A percentile compares a stretch with the other conserved stretches of the same genome.
Evolutionary conservation across 1,140 invertebrate genomes (phyloP).

Genomic region (Plectus sambesii): DNA sequence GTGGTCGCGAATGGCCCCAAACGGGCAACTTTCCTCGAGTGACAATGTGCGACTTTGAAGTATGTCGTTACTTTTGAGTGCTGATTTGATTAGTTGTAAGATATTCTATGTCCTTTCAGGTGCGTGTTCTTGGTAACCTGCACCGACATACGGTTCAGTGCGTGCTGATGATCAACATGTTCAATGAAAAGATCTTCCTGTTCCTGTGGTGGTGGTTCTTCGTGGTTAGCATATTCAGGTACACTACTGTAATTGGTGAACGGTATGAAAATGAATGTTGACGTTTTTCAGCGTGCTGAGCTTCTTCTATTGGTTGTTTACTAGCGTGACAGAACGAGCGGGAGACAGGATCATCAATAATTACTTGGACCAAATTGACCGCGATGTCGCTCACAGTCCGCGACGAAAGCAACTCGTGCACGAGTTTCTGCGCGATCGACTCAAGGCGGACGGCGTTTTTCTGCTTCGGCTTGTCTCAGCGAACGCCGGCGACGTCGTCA

Average conservation of each 20-base stretch:
- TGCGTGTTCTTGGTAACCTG: conserved; percentile 36
- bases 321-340: conserved; percentile 12
- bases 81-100: conserved; percentile 19
- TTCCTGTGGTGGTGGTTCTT: conserved; percentile 45
- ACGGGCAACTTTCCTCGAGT: conserved; percentile 44
- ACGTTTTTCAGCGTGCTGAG: conserved; percentile 21
- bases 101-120: conserved; percentile 48
- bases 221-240: conserved; percentile 29
- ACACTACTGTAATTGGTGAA: conserved; percentile 2
- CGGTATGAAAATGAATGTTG: conserved; percentile 5
- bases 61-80: conserved; percentile 16
- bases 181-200: conserved; percentile 49
- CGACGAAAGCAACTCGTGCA: conserved; percentile 25
- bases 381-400: conserved; percentile 16
- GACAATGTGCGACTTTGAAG: conserved; percentile 40
- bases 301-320: conserved; percentile 26
- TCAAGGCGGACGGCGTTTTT: conserved; percentile 45
- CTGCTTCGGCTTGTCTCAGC: conserved; percentile 36
- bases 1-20: conserved; percentile 40
- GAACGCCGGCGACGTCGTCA: conserved; percentile 42
- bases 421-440: conserved; percentile 35
- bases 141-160: conserved; percentile 49
- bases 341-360: conserved; percentile 25
- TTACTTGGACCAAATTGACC: conserved; percentile 39
- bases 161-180: conserved; percentile 49